phyloP scores from a whole-genome alignment of 1,140 invertebrate genomes.

The Ruditapes philippinarum region DNA sequence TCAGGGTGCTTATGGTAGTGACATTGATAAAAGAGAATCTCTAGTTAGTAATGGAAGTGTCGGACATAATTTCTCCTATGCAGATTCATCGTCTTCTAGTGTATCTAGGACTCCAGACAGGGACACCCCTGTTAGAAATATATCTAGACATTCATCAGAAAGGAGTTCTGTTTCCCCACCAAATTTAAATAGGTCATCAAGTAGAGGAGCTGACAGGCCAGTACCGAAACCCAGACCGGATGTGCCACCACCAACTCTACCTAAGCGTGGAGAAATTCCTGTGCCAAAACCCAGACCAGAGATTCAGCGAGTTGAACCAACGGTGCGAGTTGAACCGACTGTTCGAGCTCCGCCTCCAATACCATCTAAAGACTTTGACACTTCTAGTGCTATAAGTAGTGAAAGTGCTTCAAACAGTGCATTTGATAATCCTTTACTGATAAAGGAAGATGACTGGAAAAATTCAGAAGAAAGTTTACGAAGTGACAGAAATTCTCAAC shows the following conservation, averaged over 20 bases:
- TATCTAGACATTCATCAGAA: slow-evolving; percentile 57
- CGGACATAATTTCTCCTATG: slow-evolving; percentile 56
- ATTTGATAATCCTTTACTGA: slow-evolving; percentile 53
- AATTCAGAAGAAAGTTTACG: slow-evolving; percentile 56
- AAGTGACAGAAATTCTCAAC: slow-evolving; percentile 50
- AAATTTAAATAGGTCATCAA: slow-evolving; percentile 20
- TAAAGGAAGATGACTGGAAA: slow-evolving; percentile 58
- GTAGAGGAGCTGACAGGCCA: slow-evolving; percentile 33
- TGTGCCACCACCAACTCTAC: slow-evolving; percentile 8
- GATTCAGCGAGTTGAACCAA: too few species aligned
- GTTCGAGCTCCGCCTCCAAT: slow-evolving; percentile 70
- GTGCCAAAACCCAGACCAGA: slow-evolving; percentile 80
- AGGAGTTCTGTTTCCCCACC: slow-evolving; percentile 57
- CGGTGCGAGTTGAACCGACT: slow-evolving; percentile 81
- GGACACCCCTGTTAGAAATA: slow-evolving; percentile 33
- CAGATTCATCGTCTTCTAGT: slow-evolving; percentile 56
- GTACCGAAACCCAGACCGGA: slow-evolving; percentile 62
- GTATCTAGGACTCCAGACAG: slow-evolving; percentile 58
- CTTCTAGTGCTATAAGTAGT: slow-evolving; percentile 17
- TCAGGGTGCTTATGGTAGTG: slow-evolving; percentile 6
- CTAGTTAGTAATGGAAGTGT: slow-evolving; percentile 42
- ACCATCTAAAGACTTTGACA: slow-evolving; percentile 64
- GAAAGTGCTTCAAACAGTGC: slow-evolving; percentile 43
- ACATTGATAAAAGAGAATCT: slow-evolving; percentile 46
- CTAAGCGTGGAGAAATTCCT: slow-evolving; percentile 76